Percentiles rank a stretch among this genome's conserved stretches.
These are phyloP conservation scores for Tupaia tana DNA, from an alignment of 2,113 vertebrate genomes.

Conservation along the genomic window DNA sequence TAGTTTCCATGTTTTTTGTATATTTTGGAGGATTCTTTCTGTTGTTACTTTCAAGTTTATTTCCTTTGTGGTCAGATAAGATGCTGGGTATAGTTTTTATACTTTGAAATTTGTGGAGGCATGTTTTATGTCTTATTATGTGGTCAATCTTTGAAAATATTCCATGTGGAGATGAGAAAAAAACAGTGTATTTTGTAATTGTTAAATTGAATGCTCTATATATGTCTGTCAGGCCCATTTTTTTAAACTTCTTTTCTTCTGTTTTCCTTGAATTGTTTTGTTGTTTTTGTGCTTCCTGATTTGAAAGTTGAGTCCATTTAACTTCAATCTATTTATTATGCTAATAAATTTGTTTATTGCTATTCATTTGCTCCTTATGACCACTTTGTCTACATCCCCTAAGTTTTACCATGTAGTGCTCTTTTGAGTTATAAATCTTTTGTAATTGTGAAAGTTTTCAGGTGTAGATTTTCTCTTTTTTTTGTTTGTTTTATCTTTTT, in stretches of 20 bases:
- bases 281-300: not conserved
- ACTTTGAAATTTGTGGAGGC: too few relatives aligned
- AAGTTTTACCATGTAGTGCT: not conserved
- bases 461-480: not conserved
- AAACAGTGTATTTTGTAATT: too few relatives aligned
- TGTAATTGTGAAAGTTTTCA: constrained; percentile 39
- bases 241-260: not conserved
- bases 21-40: too few relatives aligned
- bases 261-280: not conserved
- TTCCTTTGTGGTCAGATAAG: too few relatives aligned
- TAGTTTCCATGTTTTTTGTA: too few relatives aligned
- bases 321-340: not conserved
- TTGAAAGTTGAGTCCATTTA: constrained; percentile 1
- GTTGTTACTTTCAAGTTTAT: too few relatives aligned
- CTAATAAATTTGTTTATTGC: not conserved
- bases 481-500: not conserved
- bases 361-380: not conserved
- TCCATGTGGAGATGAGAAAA: too few relatives aligned
- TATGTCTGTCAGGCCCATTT: too few relatives aligned
- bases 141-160: too few relatives aligned
- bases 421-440: not conserved
- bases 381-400: not conserved
- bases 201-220: too few relatives aligned
- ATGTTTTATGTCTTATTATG: too few relatives aligned
- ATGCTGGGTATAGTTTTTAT: too few relatives aligned